Percentiles rank a stretch among this genome's conserved stretches.
Evolutionary conservation across 2,797 vertebrate genomes (phyloP).

Genomic region (Urosaurus nigricauda): DNA sequence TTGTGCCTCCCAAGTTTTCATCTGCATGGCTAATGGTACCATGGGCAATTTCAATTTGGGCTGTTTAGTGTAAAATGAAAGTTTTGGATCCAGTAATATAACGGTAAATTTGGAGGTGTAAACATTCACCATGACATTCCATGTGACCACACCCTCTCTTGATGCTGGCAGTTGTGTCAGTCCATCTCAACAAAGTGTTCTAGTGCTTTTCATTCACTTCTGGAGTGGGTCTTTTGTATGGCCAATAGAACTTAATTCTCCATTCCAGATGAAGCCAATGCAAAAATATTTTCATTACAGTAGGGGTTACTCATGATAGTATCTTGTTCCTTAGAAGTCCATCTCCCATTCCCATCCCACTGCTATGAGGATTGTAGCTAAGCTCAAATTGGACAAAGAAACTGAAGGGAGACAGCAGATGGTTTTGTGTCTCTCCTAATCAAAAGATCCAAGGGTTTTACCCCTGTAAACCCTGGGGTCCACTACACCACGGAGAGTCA

Average conservation of each 20-base stretch:
- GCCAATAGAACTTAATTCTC: background rate
- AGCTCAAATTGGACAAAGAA: background rate
- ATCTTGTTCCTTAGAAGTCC: too few species aligned
- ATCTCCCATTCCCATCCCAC: background rate
- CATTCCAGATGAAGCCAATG: background rate
- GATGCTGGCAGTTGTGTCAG: background rate
- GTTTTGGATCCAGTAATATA: background rate
- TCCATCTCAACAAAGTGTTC: background rate
- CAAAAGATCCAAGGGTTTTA: background rate
- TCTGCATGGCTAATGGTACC: background rate
- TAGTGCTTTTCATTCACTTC: background rate
- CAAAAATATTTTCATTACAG: background rate
- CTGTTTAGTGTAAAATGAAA: background rate
- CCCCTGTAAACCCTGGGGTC: background rate
- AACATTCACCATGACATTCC: too few species aligned
- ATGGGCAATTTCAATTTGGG: background rate
- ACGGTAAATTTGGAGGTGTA: background rate
- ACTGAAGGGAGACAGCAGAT: background rate
- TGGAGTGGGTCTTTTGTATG: background rate
- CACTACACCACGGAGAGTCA: background rate
- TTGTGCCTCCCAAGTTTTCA: background rate
- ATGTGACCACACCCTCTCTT: background rate
- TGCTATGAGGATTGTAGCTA: background rate
- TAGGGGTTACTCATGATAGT: background rate
- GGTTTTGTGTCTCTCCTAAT: background rate